Evolutionary conservation across 2,797 vertebrate species (phyloP), one percentile per base, ranked within the genome.

Genomic region (Takifugu ocellatus): DNA sequence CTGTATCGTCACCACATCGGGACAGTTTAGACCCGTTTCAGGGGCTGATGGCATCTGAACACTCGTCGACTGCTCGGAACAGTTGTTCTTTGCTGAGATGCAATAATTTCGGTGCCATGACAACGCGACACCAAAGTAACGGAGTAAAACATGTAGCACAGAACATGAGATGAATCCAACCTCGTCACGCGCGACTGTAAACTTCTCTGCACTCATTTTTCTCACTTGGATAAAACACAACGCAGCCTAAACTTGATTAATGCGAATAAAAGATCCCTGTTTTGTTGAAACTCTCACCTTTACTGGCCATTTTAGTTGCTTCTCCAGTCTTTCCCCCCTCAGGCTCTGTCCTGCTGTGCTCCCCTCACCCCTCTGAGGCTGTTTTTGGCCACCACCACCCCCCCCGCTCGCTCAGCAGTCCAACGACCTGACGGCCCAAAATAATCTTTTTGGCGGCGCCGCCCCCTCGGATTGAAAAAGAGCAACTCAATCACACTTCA

Each of bases 321-420:
- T 68, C 66, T 82, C 69, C 74, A 54, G 68, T 44, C 68, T 66
- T 70, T 59, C 54, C 56, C 57, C 65, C 68, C 29, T 53, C 70
- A 49, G 72, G 52, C 67, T 78, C 75, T 70, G 56, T 72, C 72
- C 68, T 46, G 50, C 80, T 68, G 72, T 53, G 71, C 75, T 88
- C 77, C 72, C 69, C 54, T 75, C 46, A 46, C 46, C 72, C 72
- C 72, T 72, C 74, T 61, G 75, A 21, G 81, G 86, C 89, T 89
- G 85, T 90, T 91, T 91, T 89, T 90, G 87, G 88, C 81, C 61
- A 53, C 4, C 36, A 12, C 36, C 27, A 2, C 70, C 67, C 68
- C 53, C 70, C 54, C 74, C 88, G 83, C 88, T 79, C 78, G 59
- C 85, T 90, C 90, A 91, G 89, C 90, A 90, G 70, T 86, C 79